Evolutionary conservation across 2,797 vertebrate genomes (phyloP), one percentile per base, ranked within the genome.

Genomic region (Coreius guichenoti): DNA sequence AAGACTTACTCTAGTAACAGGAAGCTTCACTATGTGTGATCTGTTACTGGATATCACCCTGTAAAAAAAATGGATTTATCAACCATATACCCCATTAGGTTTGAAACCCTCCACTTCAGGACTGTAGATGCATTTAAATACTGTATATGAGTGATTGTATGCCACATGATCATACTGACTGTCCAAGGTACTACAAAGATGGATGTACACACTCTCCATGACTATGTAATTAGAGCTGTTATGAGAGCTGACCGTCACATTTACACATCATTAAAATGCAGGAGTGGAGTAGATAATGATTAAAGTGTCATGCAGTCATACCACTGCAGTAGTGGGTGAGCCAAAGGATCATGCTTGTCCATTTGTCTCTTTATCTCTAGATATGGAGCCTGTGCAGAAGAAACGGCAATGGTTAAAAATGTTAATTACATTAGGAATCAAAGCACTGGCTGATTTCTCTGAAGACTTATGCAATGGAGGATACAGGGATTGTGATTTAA

Each of bases 11-110:
- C 97, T 96, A 86, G 95, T 96, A 84, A 96, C 96, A 0, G 96
- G 96, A 89, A 97, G 93, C 94, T 97, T 97, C 93, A 97, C 97
- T 92, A 97, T 97, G 90, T 97, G 97, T 80, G 97, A 97, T 90
- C 96, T 96, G 90, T 97, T 97, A 95, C 97, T 97, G 90, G 96
- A 97, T 93, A 97, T 97, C 90, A 97, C 96, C 97, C 97, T 97
- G 91, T 68, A 79, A 95, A 94, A 88, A 88, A 92, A 68, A 93
- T 87, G 76, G 61, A 56, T 76, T 54, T 16, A 76, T 77, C 1
- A 79, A 86, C 31, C 13, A 85, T 9, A 83, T 80, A 68, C 29
- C 45, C 56, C 21, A n/a, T 45, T 31, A 58, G 1, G 11, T 56
- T 43, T 23, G 29, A 47, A 17, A 31, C 36, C 63, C 11, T 83